A percentile compares a stretch with the other conserved stretches of the same genome.
Evolutionary conservation across 2,797 vertebrate species (phyloP).

Genomic region (Chiroxiphia lanceolata): DNA sequence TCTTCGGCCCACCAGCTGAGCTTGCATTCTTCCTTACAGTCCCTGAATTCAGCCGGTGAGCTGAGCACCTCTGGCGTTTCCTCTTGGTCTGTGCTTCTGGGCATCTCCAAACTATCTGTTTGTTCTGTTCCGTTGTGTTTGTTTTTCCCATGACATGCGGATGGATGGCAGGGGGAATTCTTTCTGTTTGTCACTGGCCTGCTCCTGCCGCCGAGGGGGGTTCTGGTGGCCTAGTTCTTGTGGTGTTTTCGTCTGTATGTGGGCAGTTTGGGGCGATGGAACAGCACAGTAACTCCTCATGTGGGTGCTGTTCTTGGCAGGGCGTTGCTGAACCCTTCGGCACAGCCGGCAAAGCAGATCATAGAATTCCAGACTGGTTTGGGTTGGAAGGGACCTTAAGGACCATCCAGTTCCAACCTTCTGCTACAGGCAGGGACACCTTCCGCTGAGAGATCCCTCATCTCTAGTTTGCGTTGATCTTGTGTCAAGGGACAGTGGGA

Average conservation of each 20-base stretch:
- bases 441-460: not conserved
- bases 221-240: not conserved
- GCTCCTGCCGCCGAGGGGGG: not conserved
- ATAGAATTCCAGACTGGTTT: not conserved
- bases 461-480: not conserved
- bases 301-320: not conserved
- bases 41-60: conserved; percentile 81
- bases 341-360: not conserved
- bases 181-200: conserved; percentile 63
- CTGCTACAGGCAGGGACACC: not conserved
- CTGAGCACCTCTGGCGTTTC: conserved; percentile 62
- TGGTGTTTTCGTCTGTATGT: conserved; percentile 23
- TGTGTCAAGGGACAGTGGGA: not conserved
- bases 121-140: conserved; percentile 62
- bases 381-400: not conserved
- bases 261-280: not conserved
- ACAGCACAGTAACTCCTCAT: conserved; percentile 11
- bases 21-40: conserved; percentile 81
- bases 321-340: not conserved
- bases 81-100: conserved; percentile 71
- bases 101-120: conserved; percentile 65
- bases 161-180: conserved; percentile 16
- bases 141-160: conserved; percentile 52
- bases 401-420: not conserved
- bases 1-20: conserved; percentile 80